Evolutionary conservation across 1,140 invertebrate genomes (phyloP).

Genomic region (Drosophila sulfurigaster): DNA sequence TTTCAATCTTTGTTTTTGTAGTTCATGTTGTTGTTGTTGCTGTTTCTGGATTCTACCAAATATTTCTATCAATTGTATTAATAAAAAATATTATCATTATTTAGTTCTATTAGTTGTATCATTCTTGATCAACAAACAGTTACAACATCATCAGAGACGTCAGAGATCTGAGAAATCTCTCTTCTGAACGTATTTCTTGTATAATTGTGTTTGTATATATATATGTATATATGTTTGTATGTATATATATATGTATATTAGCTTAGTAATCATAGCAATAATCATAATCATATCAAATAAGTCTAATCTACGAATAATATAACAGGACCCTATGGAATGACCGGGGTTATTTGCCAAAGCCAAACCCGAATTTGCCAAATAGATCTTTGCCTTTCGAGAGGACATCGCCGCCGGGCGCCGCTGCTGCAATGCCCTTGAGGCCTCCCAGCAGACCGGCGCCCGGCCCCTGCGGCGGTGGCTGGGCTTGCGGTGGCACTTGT

Average conservation of each 20-base stretch:
- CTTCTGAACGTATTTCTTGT: constrained; percentile 16
- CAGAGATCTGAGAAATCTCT: constrained; percentile 11
- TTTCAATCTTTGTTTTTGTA: constrained; percentile 14
- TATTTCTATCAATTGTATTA: constrained; percentile 83
- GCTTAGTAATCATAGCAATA: constrained; percentile 74
- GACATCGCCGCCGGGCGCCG: constrained; percentile 92
- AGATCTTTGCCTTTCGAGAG: constrained; percentile 96
- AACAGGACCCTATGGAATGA: constrained; percentile 84
- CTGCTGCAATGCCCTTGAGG: constrained; percentile 88
- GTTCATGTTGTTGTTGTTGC: constrained; percentile 23
- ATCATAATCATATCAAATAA: constrained; percentile 76
- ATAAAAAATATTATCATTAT: constrained; percentile 77
- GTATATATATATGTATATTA: constrained; percentile 54
- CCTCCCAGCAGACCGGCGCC: constrained; percentile 80
- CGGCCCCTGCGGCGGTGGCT: constrained; percentile 81
- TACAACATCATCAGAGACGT: constrained; percentile 41
- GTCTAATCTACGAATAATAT: constrained; percentile 83
- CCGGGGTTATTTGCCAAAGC: constrained; percentile 89
- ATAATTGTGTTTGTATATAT: constrained; percentile 32
- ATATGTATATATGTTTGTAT: constrained; percentile 36
- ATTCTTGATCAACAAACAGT: constrained; percentile 55
- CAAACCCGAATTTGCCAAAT: constrained; percentile 95
- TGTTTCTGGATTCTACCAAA: constrained; percentile 35
- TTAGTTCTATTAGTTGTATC: constrained; percentile 72
- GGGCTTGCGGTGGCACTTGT: constrained; percentile 84